phyloP scores from a whole-genome alignment of 2,113 vertebrate genomes.

The Promerops cafer region DNA sequence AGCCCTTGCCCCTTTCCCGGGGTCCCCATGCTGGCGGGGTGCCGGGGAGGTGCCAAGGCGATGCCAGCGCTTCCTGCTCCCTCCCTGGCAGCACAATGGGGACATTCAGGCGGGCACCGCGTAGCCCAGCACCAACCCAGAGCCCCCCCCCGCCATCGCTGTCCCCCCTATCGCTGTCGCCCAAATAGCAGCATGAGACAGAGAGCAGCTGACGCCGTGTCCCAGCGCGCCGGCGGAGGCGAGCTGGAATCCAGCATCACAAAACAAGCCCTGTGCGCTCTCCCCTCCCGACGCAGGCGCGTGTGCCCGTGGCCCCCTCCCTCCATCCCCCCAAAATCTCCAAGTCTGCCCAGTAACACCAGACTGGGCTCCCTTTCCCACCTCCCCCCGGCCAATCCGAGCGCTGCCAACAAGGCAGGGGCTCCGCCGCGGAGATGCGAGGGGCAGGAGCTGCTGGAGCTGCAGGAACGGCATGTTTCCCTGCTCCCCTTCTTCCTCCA shows the following conservation, averaged over 20 bases:
- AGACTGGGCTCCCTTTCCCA: background rate
- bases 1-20: background rate
- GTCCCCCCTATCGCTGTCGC: background rate
- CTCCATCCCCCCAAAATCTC: background rate
- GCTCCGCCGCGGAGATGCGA: background rate
- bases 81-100: background rate
- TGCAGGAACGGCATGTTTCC: conserved; percentile 48
- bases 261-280: conserved; percentile 22
- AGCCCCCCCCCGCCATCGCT: background rate
- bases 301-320: background rate
- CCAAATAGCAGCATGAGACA: background rate
- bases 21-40: background rate
- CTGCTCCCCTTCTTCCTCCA: background rate
- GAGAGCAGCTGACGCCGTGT: conserved; percentile 5
- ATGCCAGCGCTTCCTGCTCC: background rate
- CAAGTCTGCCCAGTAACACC: conserved; percentile 60
- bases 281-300: background rate
- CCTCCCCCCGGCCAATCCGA: conserved; percentile 8
- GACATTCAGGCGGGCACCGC: background rate
- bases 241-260: conserved; percentile 42
- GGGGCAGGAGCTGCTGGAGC: conserved; percentile 45
- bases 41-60: background rate
- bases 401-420: background rate
- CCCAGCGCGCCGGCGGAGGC: background rate
- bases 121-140: background rate